Evolutionary conservation across 2,113 vertebrate species (phyloP), one percentile per base, ranked within the genome.

Genomic region (Lepidiolamprologus cunningtoni): DNA sequence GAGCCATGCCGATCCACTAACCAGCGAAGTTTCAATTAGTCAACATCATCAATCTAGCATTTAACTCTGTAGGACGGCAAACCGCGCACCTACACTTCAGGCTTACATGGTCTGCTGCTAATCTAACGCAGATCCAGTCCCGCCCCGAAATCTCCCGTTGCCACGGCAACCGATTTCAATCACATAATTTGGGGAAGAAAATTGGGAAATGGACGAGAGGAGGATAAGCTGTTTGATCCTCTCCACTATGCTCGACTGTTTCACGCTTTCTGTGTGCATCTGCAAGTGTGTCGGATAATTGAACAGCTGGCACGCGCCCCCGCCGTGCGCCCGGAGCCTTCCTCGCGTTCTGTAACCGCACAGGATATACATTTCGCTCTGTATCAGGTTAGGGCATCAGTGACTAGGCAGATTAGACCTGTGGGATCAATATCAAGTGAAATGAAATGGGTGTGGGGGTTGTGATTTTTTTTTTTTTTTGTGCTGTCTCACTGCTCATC

Each of bases 351-450:
- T 90, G 19, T 17, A 58, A 84, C 83, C 85, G 87, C 87, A 87
- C 84, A 85, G 61, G 85, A 85, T 89, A 88, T 95, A 91, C 87
- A 86, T 91, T 90, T 86, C 10, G 54, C 33, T 63, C 86, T 82
- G 68, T 87, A 95, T 95, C 95, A 82, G 93, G 54, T 89, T 83
- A 94, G 94, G 94, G 92, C 94, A 95, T 96, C 95, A 82, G 76
- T 31, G 89, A 91, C 91, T 94, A 91, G 93, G 89, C 90, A 92
- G 91, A 95, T 95, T 90, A 92, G 88, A 94, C 83, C 45, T 89
- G 23, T 83, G 85, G 92, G 92, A 96, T 96, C 94, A 86, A 95
- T 96, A 95, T 89, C 54, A 54, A 89, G 80, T 89, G 71, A 89
- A 95, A 94, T 89, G 85, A 90, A 89, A 50, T 19, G 10, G 28